Percentiles rank a stretch among this genome's conserved stretches.
Evolutionary conservation across 2,797 vertebrate species (phyloP).

Genomic region (Lutjanus argentimaculatus): DNA sequence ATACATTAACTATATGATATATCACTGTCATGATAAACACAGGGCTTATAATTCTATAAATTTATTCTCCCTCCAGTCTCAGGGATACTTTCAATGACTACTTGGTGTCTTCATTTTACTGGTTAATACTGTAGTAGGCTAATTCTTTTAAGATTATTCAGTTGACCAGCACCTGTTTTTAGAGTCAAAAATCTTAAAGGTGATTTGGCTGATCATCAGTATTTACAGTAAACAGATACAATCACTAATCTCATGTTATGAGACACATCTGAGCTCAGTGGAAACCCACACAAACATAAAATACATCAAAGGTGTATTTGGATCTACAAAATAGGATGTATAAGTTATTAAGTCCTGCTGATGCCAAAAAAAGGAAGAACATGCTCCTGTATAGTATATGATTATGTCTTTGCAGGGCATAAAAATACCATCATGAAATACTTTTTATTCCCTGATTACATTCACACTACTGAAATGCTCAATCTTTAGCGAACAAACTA

Average conservation of each 20-base stretch:
- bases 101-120: neutral
- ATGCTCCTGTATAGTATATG: neutral
- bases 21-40: neutral
- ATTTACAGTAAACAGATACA: constrained; percentile 14
- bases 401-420: neutral
- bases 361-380: neutral
- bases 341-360: neutral
- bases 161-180: neutral
- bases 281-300: neutral
- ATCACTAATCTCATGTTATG: constrained; percentile 6
- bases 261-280: constrained; percentile 2
- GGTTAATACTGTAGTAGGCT: neutral
- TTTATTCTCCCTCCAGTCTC: neutral
- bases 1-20: neutral
- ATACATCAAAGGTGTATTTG: neutral
- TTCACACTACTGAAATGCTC: constrained; percentile 24
- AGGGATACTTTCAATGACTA: neutral
- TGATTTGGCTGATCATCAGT: constrained; percentile 18
- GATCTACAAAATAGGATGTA: neutral
- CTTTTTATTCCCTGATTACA: constrained; percentile 7
- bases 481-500: constrained; percentile 9
- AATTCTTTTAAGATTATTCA: neutral
- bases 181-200: neutral
- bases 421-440: neutral
- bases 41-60: neutral